A percentile compares a stretch with the other conserved stretches of the same genome.
phyloP scores from a whole-genome alignment of 1,140 invertebrate genomes.

The Cyrtorhinus lividipennis region DNA sequence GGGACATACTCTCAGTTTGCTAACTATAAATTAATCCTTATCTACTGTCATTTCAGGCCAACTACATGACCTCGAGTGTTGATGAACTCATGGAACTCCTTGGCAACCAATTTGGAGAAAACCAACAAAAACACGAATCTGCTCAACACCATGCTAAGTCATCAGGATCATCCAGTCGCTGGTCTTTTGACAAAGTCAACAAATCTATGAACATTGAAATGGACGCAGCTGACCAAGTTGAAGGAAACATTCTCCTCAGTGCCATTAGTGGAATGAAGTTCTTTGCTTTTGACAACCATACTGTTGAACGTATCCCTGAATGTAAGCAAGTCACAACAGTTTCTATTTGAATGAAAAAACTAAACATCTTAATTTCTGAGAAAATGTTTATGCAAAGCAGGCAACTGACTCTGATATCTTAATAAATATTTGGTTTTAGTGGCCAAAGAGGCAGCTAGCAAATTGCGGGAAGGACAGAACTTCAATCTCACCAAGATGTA shows the following conservation, averaged over 20 bases:
- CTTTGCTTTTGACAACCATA: constrained; percentile 39
- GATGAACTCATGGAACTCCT: constrained; percentile 18
- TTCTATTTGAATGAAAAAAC: constrained; percentile 10
- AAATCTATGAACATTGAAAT: constrained; percentile 39
- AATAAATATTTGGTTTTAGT: constrained; percentile 23
- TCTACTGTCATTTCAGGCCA: background rate
- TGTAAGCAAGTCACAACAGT: constrained; percentile 27
- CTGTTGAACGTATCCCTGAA: constrained; percentile 33
- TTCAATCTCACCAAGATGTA: constrained; percentile 40
- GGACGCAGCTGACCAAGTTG: constrained; percentile 36
- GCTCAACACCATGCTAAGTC: background rate
- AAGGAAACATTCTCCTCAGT: constrained; percentile 36
- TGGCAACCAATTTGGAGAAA: constrained; percentile 10
- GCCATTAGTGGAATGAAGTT: constrained; percentile 32
- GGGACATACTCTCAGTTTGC: background rate
- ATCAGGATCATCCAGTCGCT: constrained; percentile 24
- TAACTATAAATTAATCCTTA: background rate
- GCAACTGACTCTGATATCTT: background rate
- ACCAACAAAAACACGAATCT: background rate
- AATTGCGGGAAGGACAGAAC: constrained; percentile 32
- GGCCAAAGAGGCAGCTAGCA: constrained; percentile 27
- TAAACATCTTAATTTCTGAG: background rate
- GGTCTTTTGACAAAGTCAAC: constrained; percentile 35
- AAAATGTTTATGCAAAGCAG: background rate
- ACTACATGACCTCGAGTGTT: constrained; percentile 19